phyloP scores from a whole-genome alignment of 2,797 vertebrate genomes.

The Gallirallus australis region DNA sequence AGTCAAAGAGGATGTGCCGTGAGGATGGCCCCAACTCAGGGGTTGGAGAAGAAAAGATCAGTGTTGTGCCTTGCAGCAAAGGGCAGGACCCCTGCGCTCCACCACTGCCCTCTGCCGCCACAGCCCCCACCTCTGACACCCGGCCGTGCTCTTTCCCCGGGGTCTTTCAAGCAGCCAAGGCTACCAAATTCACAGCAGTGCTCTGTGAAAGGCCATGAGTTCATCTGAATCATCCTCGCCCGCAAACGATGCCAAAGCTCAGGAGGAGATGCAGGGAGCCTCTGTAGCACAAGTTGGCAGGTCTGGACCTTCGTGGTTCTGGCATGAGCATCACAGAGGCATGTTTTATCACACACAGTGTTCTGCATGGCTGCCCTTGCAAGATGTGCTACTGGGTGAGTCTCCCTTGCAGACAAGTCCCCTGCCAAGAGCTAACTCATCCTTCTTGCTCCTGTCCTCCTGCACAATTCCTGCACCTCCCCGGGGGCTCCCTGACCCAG shows the following conservation, averaged over 20 bases:
- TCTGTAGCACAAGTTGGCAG: neutral
- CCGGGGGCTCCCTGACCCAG: neutral
- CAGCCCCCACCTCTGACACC: slow-evolving; percentile 5
- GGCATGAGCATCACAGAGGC: neutral
- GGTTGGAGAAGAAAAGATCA: slow-evolving; percentile 6
- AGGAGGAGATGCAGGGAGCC: neutral
- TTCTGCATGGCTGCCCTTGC: neutral
- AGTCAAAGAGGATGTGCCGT: slow-evolving; percentile 3
- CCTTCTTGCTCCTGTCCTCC: neutral
- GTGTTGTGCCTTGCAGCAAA: slow-evolving; percentile 16
- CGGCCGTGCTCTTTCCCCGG: neutral
- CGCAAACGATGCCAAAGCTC: neutral
- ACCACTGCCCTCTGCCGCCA: neutral
- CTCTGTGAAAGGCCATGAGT: neutral
- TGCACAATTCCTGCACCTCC: neutral
- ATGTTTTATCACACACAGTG: neutral
- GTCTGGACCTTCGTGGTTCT: neutral
- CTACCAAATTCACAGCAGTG: neutral
- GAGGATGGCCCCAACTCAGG: neutral
- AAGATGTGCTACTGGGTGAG: neutral
- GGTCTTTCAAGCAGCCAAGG: neutral
- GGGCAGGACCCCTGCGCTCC: slow-evolving; percentile 12
- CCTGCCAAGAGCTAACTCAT: neutral
- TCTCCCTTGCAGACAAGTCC: neutral
- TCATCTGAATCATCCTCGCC: neutral